phyloP scores from a whole-genome alignment of 2,113 vertebrate genomes.

The Bos javanicus region DNA sequence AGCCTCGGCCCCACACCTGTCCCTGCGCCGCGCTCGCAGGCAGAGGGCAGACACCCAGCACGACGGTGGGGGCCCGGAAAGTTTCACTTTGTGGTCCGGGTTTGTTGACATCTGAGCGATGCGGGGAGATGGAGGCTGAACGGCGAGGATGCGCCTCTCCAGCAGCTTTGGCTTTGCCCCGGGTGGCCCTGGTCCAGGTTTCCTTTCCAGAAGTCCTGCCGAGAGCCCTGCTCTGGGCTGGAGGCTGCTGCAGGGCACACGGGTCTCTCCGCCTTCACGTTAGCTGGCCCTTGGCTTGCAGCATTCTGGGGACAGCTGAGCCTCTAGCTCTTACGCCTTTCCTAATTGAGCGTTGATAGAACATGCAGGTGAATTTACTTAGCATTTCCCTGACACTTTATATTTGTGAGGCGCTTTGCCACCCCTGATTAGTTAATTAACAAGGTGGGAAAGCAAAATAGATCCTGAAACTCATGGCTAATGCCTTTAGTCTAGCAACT shows the following conservation, averaged over 20 bases:
- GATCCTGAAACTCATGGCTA: neutral
- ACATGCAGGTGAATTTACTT: slow-evolving; percentile 36
- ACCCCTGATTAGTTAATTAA: slow-evolving; percentile 55
- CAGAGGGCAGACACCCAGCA: neutral
- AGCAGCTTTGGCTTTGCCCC: slow-evolving; percentile 13
- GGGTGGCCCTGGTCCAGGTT: slow-evolving; percentile 55
- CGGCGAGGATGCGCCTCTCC: slow-evolving; percentile 37
- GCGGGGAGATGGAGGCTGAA: slow-evolving; percentile 29
- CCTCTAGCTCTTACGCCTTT: neutral
- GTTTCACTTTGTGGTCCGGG: slow-evolving; percentile 65
- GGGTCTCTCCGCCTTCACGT: neutral
- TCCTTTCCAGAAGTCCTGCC: slow-evolving; percentile 44
- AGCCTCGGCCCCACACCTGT: slow-evolving; percentile 44
- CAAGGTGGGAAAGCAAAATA: slow-evolving; percentile 51
- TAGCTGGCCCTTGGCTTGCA: neutral
- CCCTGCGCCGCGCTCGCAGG: neutral
- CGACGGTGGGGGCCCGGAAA: slow-evolving; percentile 14
- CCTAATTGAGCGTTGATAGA: slow-evolving; percentile 49
- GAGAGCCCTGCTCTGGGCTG: neutral
- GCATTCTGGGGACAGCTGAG: neutral
- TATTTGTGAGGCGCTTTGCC: slow-evolving; percentile 48
- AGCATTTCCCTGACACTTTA: slow-evolving; percentile 42
- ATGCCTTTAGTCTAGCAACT: slow-evolving; percentile 9
- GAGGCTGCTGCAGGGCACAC: slow-evolving; percentile 33
- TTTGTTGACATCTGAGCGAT: slow-evolving; percentile 58